These are phyloP conservation scores for Ciconia stormi DNA, from an alignment of 2,113 vertebrate species.

Conservation along the genomic window DNA sequence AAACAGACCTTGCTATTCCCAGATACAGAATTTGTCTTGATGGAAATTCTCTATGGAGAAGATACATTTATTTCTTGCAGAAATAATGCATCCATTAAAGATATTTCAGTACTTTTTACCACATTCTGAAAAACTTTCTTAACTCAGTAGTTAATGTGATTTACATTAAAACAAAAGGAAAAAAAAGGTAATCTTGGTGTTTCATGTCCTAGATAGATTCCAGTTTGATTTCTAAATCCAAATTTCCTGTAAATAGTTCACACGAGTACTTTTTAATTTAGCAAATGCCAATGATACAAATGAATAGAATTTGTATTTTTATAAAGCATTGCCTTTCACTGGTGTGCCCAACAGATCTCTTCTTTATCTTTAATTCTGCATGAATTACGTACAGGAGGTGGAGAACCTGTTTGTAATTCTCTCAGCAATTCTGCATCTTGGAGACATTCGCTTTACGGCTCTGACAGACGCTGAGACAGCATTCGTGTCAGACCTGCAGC, in stretches of 20 bases:
- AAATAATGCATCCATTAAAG: neutral
- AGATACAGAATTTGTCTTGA: neutral
- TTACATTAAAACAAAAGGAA: neutral
- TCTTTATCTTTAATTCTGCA: conserved; percentile 20
- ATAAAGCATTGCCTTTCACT: neutral
- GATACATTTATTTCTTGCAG: neutral
- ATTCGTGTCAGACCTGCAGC: conserved; percentile 88
- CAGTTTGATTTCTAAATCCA: neutral
- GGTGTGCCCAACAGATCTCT: neutral
- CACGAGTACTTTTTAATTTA: neutral
- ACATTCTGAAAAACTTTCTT: neutral
- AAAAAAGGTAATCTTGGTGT: neutral
- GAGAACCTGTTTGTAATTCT: conserved; percentile 90
- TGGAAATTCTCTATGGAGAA: neutral
- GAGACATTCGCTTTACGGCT: conserved; percentile 84
- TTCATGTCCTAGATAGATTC: neutral
- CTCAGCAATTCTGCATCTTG: conserved; percentile 87
- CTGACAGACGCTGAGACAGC: conserved; percentile 82
- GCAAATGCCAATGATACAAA: neutral
- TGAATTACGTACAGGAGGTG: conserved; percentile 78
- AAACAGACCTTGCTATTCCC: neutral
- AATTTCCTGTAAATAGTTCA: neutral
- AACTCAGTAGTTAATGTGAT: neutral
- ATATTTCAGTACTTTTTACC: neutral
- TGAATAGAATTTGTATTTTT: neutral